Base-by-base conservation (phyloP, 2,888 invertebrate genomes). In the Nephrotoma flavescens region DNA sequence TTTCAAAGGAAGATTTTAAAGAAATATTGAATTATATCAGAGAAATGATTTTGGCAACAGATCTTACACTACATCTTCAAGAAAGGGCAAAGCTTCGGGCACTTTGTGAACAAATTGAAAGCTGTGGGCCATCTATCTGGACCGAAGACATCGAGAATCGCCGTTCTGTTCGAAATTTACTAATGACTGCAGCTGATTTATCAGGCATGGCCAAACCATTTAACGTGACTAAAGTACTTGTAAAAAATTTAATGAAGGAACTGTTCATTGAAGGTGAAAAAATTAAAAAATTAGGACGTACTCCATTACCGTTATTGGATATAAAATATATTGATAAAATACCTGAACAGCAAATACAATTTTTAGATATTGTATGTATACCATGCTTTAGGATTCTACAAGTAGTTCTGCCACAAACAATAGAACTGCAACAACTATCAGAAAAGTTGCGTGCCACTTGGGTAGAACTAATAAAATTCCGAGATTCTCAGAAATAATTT, bases 291-390 rank as follows among this genome's bases (percentile, higher is more conserved):
- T 91, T 94, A 92, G 94, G 94, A 84, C 92, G 93, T 89, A 92
- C 91, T 0, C 94, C 94, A 0, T 91, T 94, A 5, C 93, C 94
- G 87, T 93, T 94, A 92, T 94, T 94, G 94, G 94, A 94, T 90
- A 91, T 94, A 84, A 92, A 93, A 2, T 94, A 94, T 88, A 90
- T 92, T 88, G 89, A 92, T 87, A 92, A 92, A 89, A 93, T 94
- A 89, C 94, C 94, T 0, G 93, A 94, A 41, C 94, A 94, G 88
- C 94, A 95, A 92, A 93, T 94, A 19, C 93, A 94, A 90, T 94
- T 94, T 91, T 90, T 94, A 31, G 92, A 92, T 0, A 93, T 94
- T 47, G 93, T 94, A 86, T 93, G 94, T 88, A 89, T 94, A 89
- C 94, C 94, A 0, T 94, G 94, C 87, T 91, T 93, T 31, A 90